Evolutionary conservation across 1,140 invertebrate genomes (phyloP).

Genomic region (Gryon sp.): DNA sequence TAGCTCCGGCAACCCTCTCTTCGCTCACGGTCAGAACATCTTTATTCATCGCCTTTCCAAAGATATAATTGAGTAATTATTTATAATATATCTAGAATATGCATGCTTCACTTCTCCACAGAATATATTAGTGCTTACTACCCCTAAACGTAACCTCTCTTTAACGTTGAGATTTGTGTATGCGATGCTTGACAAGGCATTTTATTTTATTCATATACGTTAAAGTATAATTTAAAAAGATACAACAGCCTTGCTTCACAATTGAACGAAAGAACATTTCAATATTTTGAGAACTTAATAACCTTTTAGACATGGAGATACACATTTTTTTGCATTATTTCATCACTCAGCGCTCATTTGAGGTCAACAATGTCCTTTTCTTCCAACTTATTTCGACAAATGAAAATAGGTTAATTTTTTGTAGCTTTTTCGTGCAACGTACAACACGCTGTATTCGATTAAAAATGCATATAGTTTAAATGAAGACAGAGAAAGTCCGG

Average conservation of each 20-base stretch:
- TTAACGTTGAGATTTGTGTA: conserved; percentile 75
- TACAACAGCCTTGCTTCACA: conserved; percentile 17
- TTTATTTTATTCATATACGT: conserved; percentile 51
- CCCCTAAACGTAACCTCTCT: conserved; percentile 77
- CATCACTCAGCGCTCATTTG: conserved; percentile 8
- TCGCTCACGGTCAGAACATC: conserved; percentile 74
- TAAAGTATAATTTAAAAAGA: conserved; percentile 42
- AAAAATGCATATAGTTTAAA: conserved; percentile 46
- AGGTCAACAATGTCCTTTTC: conserved; percentile 22
- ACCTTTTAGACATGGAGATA: conserved; percentile 11
- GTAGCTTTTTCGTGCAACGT: background rate
- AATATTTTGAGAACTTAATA: conserved; percentile 47
- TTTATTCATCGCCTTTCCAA: conserved; percentile 80
- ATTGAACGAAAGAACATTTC: conserved; percentile 29
- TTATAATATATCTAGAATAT: conserved; percentile 81
- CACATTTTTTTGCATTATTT: conserved; percentile 5
- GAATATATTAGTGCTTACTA: conserved; percentile 78
- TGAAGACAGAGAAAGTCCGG: conserved; percentile 12
- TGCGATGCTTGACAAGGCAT: conserved; percentile 30
- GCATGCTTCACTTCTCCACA: conserved; percentile 78
- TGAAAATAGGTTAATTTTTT: conserved; percentile 27
- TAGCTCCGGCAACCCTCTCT: conserved; percentile 72
- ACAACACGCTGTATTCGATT: conserved; percentile 14
- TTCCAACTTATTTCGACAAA: conserved; percentile 37
- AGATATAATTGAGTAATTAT: conserved; percentile 81